A percentile compares a stretch with the other conserved stretches of the same genome.
These are phyloP conservation scores for Numenius phaeopus DNA, from an alignment of 2,797 vertebrate species.

Conservation along the genomic window DNA sequence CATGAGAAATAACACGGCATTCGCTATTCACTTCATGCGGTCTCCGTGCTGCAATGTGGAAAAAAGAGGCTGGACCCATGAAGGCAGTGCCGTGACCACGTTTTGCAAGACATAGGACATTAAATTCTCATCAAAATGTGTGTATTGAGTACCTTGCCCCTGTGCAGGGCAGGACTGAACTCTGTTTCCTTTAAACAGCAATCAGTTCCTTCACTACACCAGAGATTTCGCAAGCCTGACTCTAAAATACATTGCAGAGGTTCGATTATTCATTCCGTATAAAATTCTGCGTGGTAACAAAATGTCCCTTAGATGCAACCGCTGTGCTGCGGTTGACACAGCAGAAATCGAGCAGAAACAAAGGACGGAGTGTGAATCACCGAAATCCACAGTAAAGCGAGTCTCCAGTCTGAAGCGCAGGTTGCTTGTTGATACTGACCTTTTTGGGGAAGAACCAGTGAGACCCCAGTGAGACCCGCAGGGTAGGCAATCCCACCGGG, in stretches of 20 bases:
- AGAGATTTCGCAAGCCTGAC: neutral
- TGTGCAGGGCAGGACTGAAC: neutral
- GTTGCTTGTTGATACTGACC: neutral
- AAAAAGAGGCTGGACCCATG: neutral
- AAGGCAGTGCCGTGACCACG: accelerated
- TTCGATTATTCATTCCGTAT: neutral
- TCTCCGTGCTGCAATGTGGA: neutral
- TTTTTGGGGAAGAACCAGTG: accelerated
- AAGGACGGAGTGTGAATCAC: neutral
- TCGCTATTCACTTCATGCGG: neutral
- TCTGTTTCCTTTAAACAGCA: neutral
- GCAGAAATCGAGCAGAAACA: neutral
- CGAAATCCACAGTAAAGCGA: neutral
- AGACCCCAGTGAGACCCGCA: accelerated
- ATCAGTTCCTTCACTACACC: neutral
- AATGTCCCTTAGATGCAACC: neutral
- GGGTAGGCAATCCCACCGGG: neutral
- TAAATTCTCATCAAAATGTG: neutral
- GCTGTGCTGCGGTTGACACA: neutral
- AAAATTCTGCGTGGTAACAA: neutral
- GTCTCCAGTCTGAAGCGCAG: neutral
- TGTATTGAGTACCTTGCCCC: neutral
- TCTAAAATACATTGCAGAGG: neutral
- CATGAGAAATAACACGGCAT: neutral
- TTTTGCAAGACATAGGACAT: neutral